Conservation (phyloP, 2,888 invertebrate species). For the Phaonia tiefii region DNA sequence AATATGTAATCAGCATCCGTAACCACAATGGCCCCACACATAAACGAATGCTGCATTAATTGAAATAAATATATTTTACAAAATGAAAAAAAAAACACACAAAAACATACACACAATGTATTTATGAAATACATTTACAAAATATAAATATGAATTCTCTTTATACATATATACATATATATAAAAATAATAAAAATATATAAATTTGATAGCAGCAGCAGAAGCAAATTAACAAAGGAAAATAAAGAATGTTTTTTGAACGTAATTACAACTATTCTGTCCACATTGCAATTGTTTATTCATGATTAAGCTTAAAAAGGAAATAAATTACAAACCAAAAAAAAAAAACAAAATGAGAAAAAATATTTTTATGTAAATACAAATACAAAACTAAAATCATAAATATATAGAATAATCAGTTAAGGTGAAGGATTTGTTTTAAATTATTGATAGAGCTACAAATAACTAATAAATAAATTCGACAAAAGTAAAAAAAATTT, state of each 20-base stretch:
- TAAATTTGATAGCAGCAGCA: slow-evolving; percentile 15
- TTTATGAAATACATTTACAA: slow-evolving; percentile 57
- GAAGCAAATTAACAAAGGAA: slow-evolving; percentile 6
- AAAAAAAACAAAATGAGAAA: slow-evolving; percentile 47
- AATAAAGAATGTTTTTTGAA: slow-evolving; percentile 44
- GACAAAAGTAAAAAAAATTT: slow-evolving; percentile 16
- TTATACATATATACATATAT: not conserved
- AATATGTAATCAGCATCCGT: slow-evolving; percentile 17
- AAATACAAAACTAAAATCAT: slow-evolving; percentile 39
- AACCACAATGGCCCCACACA: slow-evolving; percentile 38
- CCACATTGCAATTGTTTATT: slow-evolving; percentile 69
- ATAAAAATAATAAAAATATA: not conserved
- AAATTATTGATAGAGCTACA: slow-evolving; percentile 49
- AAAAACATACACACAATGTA: slow-evolving; percentile 49
- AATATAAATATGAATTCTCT: no score
- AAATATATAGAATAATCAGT: slow-evolving; percentile 64
- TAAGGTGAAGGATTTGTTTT: slow-evolving; percentile 67
- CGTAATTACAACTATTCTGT: slow-evolving; percentile 69
- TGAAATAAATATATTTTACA: slow-evolving; percentile 40
- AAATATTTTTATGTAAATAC: slow-evolving; percentile 73
- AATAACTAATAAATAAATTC: slow-evolving; percentile 46
- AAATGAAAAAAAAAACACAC: no score
- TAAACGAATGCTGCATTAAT: slow-evolving; percentile 13
- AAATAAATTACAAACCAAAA: no score
- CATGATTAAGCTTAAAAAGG: slow-evolving; percentile 60